A percentile compares a stretch with the other conserved stretches of the same genome.
Conservation (phyloP, 2,113 vertebrate genomes). For the Emydocephalus ijimae region DNA sequence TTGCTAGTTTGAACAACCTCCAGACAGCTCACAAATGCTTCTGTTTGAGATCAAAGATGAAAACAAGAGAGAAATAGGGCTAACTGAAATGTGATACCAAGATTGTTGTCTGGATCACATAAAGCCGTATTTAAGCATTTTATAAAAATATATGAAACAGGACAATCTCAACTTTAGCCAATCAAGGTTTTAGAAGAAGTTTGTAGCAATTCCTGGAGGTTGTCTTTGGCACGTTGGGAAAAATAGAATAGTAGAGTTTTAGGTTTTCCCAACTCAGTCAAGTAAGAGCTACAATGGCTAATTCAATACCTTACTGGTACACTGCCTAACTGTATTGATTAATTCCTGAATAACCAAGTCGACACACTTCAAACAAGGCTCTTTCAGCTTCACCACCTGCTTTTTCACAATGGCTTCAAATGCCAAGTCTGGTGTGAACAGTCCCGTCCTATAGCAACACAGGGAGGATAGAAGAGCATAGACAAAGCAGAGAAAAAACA, state of each 20-base stretch:
- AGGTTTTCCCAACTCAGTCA: conserved; percentile 19
- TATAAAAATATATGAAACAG: not conserved
- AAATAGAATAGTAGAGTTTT: conserved; percentile 22
- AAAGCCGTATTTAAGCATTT: not conserved
- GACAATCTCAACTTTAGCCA: not conserved
- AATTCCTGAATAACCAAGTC: conserved; percentile 93
- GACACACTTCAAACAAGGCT: conserved; percentile 94
- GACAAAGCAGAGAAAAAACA: conserved; percentile 48
- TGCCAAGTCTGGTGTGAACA: conserved; percentile 96
- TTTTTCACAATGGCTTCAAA: conserved; percentile 98
- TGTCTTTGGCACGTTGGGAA: conserved; percentile 10
- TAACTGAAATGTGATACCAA: not conserved
- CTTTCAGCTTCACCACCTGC: conserved; percentile 97
- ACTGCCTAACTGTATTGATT: conserved; percentile 89
- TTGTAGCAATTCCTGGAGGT: not conserved
- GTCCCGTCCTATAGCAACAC: conserved; percentile 83
- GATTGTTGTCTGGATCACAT: not conserved
- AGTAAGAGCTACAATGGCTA: conserved; percentile 22
- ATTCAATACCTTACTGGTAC: conserved; percentile 88
- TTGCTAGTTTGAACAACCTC: conserved; percentile 22
- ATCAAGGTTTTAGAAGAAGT: not conserved
- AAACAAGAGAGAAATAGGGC: not conserved
- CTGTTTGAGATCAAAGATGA: not conserved
- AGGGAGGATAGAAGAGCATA: conserved; percentile 35
- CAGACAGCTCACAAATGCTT: not conserved